Evolutionary conservation across 2,113 vertebrate species (phyloP).

Genomic region (Channa maculata): DNA sequence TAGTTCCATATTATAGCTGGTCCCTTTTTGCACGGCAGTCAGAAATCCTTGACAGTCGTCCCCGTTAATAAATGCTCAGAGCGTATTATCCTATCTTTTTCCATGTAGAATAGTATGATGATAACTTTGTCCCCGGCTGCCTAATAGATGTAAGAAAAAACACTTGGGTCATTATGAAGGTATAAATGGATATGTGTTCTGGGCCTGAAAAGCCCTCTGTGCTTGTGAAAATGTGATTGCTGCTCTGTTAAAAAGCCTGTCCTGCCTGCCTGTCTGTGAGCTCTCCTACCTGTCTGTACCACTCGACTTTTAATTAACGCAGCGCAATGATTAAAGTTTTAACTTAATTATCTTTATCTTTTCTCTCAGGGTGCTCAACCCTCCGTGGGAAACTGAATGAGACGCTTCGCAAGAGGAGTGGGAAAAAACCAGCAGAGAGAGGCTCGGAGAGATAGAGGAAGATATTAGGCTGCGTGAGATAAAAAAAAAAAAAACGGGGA

Average conservation of each 20-base stretch:
- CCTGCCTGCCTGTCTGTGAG: conserved; percentile 49
- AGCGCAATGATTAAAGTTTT: conserved; percentile 80
- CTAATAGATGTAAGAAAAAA: conserved; percentile 46
- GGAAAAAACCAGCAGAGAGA: conserved; percentile 42
- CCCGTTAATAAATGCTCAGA: conserved; percentile 42
- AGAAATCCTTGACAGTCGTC: conserved; percentile 57
- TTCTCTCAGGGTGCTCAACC: conserved; percentile 77
- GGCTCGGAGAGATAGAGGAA: conserved; percentile 62
- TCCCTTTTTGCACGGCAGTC: conserved; percentile 27
- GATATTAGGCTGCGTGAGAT: conserved; percentile 49
- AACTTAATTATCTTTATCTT: conserved; percentile 86
- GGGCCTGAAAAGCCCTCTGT: conserved; percentile 49
- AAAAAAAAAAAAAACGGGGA: conserved; percentile 9
- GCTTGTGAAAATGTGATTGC: conserved; percentile 69
- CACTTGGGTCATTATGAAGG: conserved; percentile 49
- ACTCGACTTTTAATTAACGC: conserved; percentile 83
- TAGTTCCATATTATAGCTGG: conserved; percentile 6
- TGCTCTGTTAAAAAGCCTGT: conserved; percentile 60
- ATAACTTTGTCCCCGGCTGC: conserved; percentile 57
- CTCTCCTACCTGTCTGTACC: conserved; percentile 70
- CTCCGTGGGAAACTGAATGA: conserved; percentile 78
- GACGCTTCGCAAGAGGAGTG: conserved; percentile 59
- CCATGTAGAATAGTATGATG: conserved; percentile 30
- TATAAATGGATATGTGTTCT: conserved; percentile 53
- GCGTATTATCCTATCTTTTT: conserved; percentile 39